Conservation (phyloP, 2,888 invertebrate species). For the Eudemis profundana region DNA sequence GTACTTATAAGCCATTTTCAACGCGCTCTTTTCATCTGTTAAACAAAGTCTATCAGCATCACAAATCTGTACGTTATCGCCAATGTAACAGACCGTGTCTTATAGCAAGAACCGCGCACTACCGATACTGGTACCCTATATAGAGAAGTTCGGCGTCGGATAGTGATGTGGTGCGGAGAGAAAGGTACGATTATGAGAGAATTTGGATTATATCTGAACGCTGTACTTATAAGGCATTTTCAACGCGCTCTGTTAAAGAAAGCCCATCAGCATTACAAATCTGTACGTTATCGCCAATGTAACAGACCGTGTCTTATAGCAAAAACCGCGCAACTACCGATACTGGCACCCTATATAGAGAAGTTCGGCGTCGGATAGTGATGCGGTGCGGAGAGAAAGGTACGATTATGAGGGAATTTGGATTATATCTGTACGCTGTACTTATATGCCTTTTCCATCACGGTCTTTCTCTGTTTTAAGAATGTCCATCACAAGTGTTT, state of each 20-base stretch:
- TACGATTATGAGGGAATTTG: not conserved
- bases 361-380: constrained; percentile 4
- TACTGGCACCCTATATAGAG: constrained; percentile 57
- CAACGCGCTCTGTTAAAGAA: no score
- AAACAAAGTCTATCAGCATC: no score
- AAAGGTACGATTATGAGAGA: not conserved
- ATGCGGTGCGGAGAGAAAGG: not conserved
- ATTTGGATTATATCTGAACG: not conserved
- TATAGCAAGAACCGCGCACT: constrained; percentile 82
- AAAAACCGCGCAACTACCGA: constrained; percentile 83
- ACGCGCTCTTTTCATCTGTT: no score
- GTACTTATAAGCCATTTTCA: no score
- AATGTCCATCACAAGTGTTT: no score
- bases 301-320: constrained; percentile 61
- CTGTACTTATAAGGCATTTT: no score
- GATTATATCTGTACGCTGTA: not conserved
- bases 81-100: not conserved
- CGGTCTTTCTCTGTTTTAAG: no score
- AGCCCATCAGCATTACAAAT: no score
- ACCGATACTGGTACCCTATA: constrained; percentile 66
- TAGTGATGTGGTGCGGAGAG: not conserved
- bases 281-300: no score
- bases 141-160: constrained; percentile 43
- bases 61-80: not conserved
- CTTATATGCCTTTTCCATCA: no score